Base-by-base conservation (phyloP, 2,797 vertebrate species). In the Poecilia velifera region DNA sequence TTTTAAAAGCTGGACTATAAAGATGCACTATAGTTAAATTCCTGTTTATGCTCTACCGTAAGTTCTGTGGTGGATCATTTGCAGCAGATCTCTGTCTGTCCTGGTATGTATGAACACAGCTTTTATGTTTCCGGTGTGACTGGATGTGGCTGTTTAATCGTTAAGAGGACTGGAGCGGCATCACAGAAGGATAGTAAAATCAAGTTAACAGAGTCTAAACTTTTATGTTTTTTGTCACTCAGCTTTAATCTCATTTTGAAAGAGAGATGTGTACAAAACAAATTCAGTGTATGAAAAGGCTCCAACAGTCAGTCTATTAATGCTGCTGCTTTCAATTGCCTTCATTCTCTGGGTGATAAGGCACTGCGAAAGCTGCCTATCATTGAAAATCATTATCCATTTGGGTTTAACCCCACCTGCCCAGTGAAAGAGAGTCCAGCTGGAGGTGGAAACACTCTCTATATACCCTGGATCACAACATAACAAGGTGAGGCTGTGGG, bases 1-100 rank as follows among this genome's bases (percentile, higher is more conserved):
- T 68, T 84, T 53, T 59, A 57, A 34, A 45, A 36, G 73, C 68
- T n/a, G 39, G 39, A 43, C 10, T 41, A 70, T 71, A 28, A 71
- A 45, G 25, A 41, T 45, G 13, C 25, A 71, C 25, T 45, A 5
- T 45, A 5, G 25, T 41, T 68, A 41, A 3, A 68, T 68, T 25
- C 20, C 9, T 25, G 9, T 41, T 41, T 68, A 68, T 41, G 22
- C 18, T 9, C 36, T 36, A 13, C 0, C 22, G 36, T 41, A 25
- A 41, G 22, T 68, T 41, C 3, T 68, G 36, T 68, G 36, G 64
- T 68, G 36, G 36, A 41, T 12, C 36, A 25, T 10, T 68, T 68
- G 20, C 18, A 64, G 20, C 36, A 22, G 9, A 41, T 41, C 34
- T 68, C 64, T 45, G 66, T 45, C 25, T 45, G 25, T 45, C 41